Conservation (phyloP, 2,888 invertebrate genomes). For the Tipula unca region DNA sequence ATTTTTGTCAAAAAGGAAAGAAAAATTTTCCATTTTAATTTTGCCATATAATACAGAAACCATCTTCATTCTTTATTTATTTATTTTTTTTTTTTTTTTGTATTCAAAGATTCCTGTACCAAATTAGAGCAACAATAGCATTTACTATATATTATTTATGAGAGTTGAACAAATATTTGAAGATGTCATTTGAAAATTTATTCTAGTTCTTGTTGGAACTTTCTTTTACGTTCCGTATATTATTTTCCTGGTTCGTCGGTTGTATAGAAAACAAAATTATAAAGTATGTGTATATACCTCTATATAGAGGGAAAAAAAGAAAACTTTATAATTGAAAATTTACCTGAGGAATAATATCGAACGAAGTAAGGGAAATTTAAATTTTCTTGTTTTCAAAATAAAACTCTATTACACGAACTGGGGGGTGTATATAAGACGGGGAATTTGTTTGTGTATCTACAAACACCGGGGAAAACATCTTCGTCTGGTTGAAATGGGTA, state of each 20-base stretch:
- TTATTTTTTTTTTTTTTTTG: background rate
- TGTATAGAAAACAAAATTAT: background rate
- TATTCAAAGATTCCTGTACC: background rate
- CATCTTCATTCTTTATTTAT: background rate
- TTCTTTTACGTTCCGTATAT: background rate
- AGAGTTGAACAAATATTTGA: conserved; percentile 14
- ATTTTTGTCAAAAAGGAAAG: background rate
- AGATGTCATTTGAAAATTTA: conserved; percentile 14
- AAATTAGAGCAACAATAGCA: conserved; percentile 3
- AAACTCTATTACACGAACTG: background rate
- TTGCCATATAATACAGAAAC: background rate
- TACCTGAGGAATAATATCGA: background rate
- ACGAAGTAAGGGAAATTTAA: background rate
- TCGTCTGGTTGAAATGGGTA: background rate
- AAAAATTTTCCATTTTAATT: background rate
- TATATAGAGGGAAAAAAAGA: background rate
- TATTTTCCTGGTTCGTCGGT: background rate
- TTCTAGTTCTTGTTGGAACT: background rate
- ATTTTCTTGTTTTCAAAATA: background rate
- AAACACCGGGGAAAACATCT: background rate
- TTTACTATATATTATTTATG: conserved; percentile 14
- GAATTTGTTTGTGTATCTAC: background rate
- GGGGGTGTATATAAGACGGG: background rate
- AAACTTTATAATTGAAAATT: conserved; percentile 14
- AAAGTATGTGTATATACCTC: no score